Evolutionary conservation across 2,888 invertebrate genomes (phyloP).

Genomic region (Gibbula magus): DNA sequence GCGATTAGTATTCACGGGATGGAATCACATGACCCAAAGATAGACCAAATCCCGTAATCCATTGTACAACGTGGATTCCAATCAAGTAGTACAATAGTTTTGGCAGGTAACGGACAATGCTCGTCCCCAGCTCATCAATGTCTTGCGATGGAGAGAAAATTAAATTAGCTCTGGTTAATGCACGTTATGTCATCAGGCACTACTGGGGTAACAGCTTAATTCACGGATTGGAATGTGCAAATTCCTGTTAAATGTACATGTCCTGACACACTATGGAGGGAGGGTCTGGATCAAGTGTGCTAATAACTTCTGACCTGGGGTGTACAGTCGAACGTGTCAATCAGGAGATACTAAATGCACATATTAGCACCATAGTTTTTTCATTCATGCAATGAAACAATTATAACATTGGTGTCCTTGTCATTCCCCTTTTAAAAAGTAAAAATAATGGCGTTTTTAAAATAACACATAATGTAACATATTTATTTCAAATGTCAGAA

Average conservation of each 20-base stretch:
- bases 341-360: background rate
- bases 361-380: background rate
- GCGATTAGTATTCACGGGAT: conserved; percentile 17
- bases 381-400: too few species aligned
- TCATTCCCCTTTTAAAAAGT: too few species aligned
- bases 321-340: background rate
- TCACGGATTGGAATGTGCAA: background rate
- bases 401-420: too few species aligned
- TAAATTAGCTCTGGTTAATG: conserved; percentile 9
- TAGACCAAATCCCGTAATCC: conserved; percentile 11
- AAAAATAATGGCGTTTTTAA: too few species aligned
- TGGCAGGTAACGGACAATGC: conserved; percentile 20
- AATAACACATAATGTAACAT: too few species aligned
- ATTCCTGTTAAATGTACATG: background rate
- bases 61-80: background rate
- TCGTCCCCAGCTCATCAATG: background rate
- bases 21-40: background rate
- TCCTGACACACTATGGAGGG: background rate
- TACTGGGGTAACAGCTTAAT: background rate
- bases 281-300: too few species aligned
- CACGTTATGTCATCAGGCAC: background rate
- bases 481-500: too few species aligned
- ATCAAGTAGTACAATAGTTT: conserved; percentile 9
- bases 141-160: conserved; percentile 16
- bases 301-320: background rate